Base-by-base conservation (phyloP, 2,113 vertebrate genomes). In the Tetrao urogallus region DNA sequence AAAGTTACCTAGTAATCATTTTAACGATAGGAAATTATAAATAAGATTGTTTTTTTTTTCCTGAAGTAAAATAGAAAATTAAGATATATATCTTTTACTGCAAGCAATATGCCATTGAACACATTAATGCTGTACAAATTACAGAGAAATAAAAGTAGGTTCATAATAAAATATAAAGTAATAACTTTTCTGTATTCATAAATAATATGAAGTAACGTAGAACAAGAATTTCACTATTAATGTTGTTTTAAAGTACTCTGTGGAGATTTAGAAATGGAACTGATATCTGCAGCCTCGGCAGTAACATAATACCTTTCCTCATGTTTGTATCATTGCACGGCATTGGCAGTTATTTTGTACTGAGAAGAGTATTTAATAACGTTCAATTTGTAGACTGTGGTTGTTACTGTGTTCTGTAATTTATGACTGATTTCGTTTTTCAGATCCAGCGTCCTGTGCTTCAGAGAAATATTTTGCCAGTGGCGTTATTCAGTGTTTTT, bases 381-480 rank as follows among this genome's bases (percentile, higher is more conserved):
- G 15, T n/a, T 88, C 40, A 16, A 24, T 90, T 56, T 74, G 38
- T 52, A 28, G 25, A 17, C 61, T 10, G 52, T 13, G 42, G 21
- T 65, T 67, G 34, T 64, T 67, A 50, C 83, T 4, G 43, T 61
- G 57, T 15, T 22, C 38, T 7, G 2, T 82, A 88, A 90, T 95
- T 96, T 95, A 91, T 0, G 4, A 54, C 30, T 1, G 3, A 86
- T 91, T 88, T 91, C 83, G 47, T 47, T 92, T 91, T 88, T 19
- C 89, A 72, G 75, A 57, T 91, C 4, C 0, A 58, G 60, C 52
- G 34, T 42, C 38, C 34, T 48, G 65, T 2, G 18, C 38, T 75
- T 61, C 69, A 28, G 61, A 86, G 79, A 61, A 91, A 90, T 67
- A 72, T 81, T 92, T 91, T 90, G 72, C 72, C 52, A 69, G 4